Base-by-base conservation (phyloP, 2,797 vertebrate species). In the Sternarchorhynchus goeldii region DNA sequence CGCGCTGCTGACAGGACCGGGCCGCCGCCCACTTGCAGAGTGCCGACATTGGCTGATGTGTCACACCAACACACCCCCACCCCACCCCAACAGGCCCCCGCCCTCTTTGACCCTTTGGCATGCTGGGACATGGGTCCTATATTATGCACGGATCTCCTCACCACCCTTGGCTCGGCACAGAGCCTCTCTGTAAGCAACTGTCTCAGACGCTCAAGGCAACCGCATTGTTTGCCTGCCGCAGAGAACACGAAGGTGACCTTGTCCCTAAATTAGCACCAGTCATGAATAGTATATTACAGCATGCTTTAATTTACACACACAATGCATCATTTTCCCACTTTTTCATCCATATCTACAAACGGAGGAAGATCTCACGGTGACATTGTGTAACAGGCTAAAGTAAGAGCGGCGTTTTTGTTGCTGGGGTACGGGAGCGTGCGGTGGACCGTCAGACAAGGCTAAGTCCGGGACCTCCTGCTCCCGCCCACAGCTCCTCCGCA, bases 101-200 rank as follows among this genome's bases (percentile, higher is more conserved):
- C 25, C 25, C 25, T 25, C 25, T 25, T 25, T 25, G 25, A 25
- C 25, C 25, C 25, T 25, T 7, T 29, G 63, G 57, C 65, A 60
- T 41, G 53, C 34, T 45, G 56, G n/a, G 41, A 62, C 67, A 70
- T 25, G 69, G 73, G 73, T 74, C 45, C 55, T 78, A 14, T 72
- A 32, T 17, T 55, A 57, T 36, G 58, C 29, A 18, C 67, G 16
- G 50, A 73, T 76, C 69, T 65, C 59, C 57, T 50, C 56, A n/a
- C 66, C 65, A 34, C 36, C 55, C 14, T 66, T 55, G n/a, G 29
- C 79, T 60, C 62, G 39, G 55, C 34, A 57, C 59, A 60, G 2
- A 5, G 31, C 4, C 0, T 60, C 55, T 73, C 53, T 36, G 4
- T 7, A 36, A 36, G 34, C 34, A 36, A 7, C 34, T 4, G 34